Evolutionary conservation across 2,888 invertebrate genomes (phyloP).

Genomic region (Dione vanillae): DNA sequence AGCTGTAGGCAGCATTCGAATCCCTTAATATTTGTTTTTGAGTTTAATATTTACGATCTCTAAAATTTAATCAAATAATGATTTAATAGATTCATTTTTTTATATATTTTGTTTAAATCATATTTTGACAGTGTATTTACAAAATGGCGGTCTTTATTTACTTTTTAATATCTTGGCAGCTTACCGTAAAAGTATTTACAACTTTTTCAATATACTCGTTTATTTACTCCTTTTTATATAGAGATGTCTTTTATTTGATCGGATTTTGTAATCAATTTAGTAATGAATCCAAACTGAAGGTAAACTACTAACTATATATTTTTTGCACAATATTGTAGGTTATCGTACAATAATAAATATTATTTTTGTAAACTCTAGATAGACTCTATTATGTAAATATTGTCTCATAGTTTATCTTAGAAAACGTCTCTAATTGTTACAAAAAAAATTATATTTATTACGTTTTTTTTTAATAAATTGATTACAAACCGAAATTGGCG

Average conservation of each 20-base stretch:
- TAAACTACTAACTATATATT: neutral
- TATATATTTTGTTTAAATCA: conserved; percentile 12
- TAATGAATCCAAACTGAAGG: neutral
- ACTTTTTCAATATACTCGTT: conserved; percentile 23
- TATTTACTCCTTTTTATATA: conserved; percentile 14
- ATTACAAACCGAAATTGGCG: conserved; percentile 13
- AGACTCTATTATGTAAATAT: conserved; percentile 6
- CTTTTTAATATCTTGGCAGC: conserved; percentile 36
- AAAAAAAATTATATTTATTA: neutral
- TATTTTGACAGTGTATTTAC: conserved; percentile 35
- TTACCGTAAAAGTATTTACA: conserved; percentile 33
- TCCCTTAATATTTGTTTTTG: conserved; percentile 32
- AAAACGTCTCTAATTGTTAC: no score
- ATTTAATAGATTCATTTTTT: conserved; percentile 26
- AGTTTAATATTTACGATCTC: conserved; percentile 39
- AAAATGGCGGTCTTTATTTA: conserved; percentile 26
- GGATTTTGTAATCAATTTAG: conserved; percentile 34
- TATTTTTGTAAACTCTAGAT: conserved; percentile 10
- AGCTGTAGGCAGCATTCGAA: conserved; percentile 33
- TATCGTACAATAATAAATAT: neutral
- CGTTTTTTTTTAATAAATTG: conserved; percentile 11
- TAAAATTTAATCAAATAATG: conserved; percentile 22
- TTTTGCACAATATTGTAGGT: neutral
- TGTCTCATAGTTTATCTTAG: neutral
- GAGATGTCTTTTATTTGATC: neutral